Base-by-base conservation (phyloP, 2,113 vertebrate species). In the Chlamydotis undulata region DNA sequence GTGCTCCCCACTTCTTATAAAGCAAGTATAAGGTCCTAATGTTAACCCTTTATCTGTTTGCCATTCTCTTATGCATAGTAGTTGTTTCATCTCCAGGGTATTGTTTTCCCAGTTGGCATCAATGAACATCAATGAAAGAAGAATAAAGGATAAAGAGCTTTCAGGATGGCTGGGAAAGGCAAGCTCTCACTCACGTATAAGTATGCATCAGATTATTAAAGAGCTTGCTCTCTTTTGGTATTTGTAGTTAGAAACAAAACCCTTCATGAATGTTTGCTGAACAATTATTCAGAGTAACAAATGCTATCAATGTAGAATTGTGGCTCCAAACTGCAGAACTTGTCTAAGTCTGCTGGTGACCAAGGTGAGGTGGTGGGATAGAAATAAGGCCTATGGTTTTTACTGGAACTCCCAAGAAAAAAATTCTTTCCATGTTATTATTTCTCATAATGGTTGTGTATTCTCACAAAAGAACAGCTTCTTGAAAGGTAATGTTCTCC, bases 401-500 rank as follows among this genome's bases (percentile, higher is more conserved):
- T 86, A 73, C 24, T 59, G 63, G 21, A 39, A 59, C 35, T 93
- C 39, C 16, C 24, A 35, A 80, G 70, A 78, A 78, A 79, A 83
- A 61, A 33, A 1, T 28, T n/a, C 16, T 12, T 83, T 88, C 47
- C 14, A 7, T 70, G 56, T 52, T 77, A 71, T 93, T 97, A 59
- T 80, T 95, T 89, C 56, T 83, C 15, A 70, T 70, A 92, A 75
- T 67, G 39, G 16, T 45, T 93, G 52, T 83, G 68, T 83, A 60
- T 71, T 95, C 78, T 89, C 35, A 81, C 39, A 90, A 68, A 60
- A 59, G 67, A 94, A 56, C 60, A 86, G 83, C 25, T 95, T 90
- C 79, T 83, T 69, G 79, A 81, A 92, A 94, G 50, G 87, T 78
- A 92, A 83, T 55, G 39, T 90, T 95, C 75, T 85, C 49, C 31